These are phyloP conservation scores for Lycophotia porphyrea DNA, from an alignment of 2,888 invertebrate species.

Conservation along the genomic window DNA sequence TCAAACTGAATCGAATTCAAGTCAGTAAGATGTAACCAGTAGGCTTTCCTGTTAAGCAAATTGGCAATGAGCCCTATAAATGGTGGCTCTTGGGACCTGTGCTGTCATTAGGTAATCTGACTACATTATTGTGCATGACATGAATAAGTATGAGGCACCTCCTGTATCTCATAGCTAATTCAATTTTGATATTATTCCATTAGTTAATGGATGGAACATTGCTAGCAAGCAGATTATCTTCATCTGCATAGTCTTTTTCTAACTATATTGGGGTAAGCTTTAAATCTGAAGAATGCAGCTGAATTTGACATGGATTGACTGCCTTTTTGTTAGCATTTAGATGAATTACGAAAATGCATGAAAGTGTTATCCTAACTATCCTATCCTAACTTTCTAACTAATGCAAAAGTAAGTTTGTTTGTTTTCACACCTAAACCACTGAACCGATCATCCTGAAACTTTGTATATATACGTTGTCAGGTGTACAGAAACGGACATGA, in stretches of 20 bases:
- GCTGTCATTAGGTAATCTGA: conserved; percentile 16
- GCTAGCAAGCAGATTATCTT: not conserved
- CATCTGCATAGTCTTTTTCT: not conserved
- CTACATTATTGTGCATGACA: conserved; percentile 11
- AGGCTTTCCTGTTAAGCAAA: conserved; percentile 29
- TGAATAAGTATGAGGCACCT: conserved; percentile 13
- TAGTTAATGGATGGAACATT: conserved; percentile 1
- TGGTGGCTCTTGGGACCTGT: conserved; percentile 17
- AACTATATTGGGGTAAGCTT: not conserved
- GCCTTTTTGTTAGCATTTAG: not conserved
- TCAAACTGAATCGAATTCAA: not conserved
- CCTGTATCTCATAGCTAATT: not conserved
- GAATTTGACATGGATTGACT: not conserved
- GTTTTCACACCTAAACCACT: too few relatives aligned
- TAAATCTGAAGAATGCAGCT: not conserved
- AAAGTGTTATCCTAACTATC: too few relatives aligned
- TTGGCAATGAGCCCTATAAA: conserved; percentile 41
- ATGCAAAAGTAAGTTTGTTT: too few relatives aligned
- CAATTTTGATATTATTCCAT: conserved; percentile 3
- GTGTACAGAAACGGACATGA: too few relatives aligned
- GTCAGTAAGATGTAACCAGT: not conserved
- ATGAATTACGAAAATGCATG: not conserved
- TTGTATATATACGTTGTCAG: too few relatives aligned
- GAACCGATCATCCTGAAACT: too few relatives aligned
- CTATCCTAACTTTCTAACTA: too few relatives aligned